A percentile compares a stretch with the other conserved stretches of the same genome.
phyloP scores from a whole-genome alignment of 2,888 invertebrate genomes.

The Arrhopalites spinosus region DNA sequence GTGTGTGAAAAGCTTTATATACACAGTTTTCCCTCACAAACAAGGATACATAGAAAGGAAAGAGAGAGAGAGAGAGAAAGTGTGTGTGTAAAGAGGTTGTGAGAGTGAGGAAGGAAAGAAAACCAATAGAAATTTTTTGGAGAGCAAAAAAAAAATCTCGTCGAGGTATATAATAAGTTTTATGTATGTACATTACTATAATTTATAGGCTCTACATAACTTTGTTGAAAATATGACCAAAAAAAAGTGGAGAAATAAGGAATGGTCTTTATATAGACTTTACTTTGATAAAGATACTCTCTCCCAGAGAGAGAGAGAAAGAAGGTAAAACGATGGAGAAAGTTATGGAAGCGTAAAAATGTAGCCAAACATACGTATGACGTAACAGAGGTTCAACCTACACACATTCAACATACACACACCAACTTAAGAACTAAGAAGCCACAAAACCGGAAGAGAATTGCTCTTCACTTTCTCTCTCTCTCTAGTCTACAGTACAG shows the following conservation, averaged over 20 bases:
- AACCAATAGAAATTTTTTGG: constrained; percentile 8
- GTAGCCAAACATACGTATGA: constrained; percentile 14
- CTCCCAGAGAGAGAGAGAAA: background rate
- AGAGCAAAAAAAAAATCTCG: background rate
- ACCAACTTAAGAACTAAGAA: constrained; percentile 23
- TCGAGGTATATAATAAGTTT: too few relatives aligned
- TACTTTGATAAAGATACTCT: background rate
- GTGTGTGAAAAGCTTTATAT: too few relatives aligned
- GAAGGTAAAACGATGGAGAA: too few relatives aligned
- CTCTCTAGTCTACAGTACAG: background rate
- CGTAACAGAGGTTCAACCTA: background rate
- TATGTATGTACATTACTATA: too few relatives aligned
- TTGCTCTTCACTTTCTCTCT: constrained; percentile 33
- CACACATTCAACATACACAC: background rate
- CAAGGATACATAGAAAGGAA: too few relatives aligned
- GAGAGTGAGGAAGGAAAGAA: background rate
- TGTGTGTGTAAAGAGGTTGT: too few relatives aligned
- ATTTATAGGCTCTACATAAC: too few relatives aligned
- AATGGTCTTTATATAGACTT: background rate
- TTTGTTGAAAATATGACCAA: too few relatives aligned
- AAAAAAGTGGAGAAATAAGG: too few relatives aligned
- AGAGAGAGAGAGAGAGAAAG: background rate
- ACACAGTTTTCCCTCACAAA: too few relatives aligned
- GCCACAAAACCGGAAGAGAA: constrained; percentile 42
- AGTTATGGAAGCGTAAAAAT: background rate